Evolutionary conservation across 2,113 vertebrate genomes (phyloP), one percentile per base, ranked within the genome.

Genomic region (Microcebus jonahi): DNA sequence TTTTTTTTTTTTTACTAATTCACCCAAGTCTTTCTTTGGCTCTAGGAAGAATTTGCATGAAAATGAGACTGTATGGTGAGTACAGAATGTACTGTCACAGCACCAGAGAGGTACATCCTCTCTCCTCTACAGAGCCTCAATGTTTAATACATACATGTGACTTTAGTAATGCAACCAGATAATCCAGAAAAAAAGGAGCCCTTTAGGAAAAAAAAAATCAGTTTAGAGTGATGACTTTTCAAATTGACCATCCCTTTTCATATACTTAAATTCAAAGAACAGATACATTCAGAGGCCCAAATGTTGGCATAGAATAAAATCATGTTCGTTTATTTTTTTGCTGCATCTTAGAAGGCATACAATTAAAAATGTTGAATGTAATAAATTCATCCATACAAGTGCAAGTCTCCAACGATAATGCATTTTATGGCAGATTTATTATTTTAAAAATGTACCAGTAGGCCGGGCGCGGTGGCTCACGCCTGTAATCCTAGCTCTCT

Each of bases 401-500:
- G 99, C 99, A 99, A 99, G 98, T 98, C 96, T 99, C 98, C 98
- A 97, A 97, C 98, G 98, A 98, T 97, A 98, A 98, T 1, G 96
- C 98, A 98, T 98, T 98, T 98, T 97, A 99, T 98, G 99, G 99
- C 99, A 99, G 98, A 98, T 97, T 97, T 97, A 98, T 99, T 98
- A 98, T 98, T 99, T 98, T 87, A 99, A 99, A 99, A 99, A 99
- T 99, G 99, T 99, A 99, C 99, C 99, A 99, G 98, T 98, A 99
- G 99, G 99, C 99, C 98, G n/a, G n/a, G n/a, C n/a, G n/a, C n/a
- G n/a, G n/a, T n/a, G n/a, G n/a, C n/a, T n/a, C n/a, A n/a, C n/a
- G n/a, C n/a, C n/a, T n/a, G n/a, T n/a, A n/a, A n/a, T n/a, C n/a
- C n/a, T n/a, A n/a, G n/a, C n/a, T n/a, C n/a, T n/a, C n/a, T n/a